A percentile compares a stretch with the other conserved stretches of the same genome.
Conservation (phyloP, 2,888 invertebrate genomes). For the Octonoba sinensis region DNA sequence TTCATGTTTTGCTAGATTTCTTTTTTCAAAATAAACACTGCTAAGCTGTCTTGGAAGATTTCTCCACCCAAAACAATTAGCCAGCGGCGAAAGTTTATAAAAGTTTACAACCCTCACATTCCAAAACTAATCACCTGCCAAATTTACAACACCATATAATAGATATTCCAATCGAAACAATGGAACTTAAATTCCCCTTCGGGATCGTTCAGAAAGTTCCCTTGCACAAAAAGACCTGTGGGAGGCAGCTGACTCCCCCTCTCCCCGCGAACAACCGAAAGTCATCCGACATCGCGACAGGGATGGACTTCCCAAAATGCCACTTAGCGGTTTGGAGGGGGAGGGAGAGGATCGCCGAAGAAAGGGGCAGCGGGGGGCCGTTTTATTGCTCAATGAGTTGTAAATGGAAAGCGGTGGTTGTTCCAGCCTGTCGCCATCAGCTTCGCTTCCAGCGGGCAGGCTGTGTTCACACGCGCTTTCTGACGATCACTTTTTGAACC, state of each 20-base stretch:
- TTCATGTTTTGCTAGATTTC: no score
- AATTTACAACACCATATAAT: no score
- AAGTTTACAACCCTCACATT: no score
- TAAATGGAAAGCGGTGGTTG: conserved; percentile 4
- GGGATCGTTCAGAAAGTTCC: no score
- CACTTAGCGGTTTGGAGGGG: not conserved
- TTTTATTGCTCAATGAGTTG: conserved; percentile 1
- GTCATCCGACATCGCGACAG: not conserved
- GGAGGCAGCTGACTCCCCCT: not conserved
- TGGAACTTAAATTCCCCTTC: no score
- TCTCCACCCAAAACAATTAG: no score
- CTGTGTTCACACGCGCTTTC: no score
- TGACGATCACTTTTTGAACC: not conserved
- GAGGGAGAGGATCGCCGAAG: not conserved
- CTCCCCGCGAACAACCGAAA: not conserved
- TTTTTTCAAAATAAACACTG: no score
- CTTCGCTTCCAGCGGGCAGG: not conserved
- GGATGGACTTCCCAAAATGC: not conserved
- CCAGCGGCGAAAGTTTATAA: no score
- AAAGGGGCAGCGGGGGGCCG: not conserved
- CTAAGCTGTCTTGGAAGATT: no score
- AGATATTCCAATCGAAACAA: no score
- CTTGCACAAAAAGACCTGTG: not conserved
- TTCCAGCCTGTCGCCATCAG: not conserved
- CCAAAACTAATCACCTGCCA: no score